Conservation (phyloP, 2,888 invertebrate genomes). For the Trachelus troglodyta region DNA sequence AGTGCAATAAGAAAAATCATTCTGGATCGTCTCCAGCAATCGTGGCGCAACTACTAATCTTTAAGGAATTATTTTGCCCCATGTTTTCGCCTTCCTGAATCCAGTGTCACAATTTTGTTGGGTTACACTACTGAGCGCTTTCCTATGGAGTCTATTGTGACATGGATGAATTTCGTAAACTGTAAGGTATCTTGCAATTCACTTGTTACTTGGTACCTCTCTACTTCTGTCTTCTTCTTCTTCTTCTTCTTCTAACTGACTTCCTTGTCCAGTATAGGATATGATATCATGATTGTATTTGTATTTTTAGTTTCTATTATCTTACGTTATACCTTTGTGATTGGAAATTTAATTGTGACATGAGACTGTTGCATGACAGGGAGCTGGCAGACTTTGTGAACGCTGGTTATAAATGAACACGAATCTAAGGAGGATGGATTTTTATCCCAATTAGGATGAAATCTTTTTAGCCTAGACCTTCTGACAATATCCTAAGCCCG, state of each 20-base stretch:
- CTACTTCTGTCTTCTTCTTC: neutral
- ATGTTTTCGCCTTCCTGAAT: neutral
- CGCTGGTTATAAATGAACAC: neutral
- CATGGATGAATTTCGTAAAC: neutral
- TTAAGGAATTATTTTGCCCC: neutral
- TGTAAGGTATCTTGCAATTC: neutral
- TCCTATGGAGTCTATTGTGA: neutral
- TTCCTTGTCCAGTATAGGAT: neutral
- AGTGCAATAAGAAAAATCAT: neutral
- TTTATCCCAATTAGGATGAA: neutral
- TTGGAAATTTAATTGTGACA: neutral
- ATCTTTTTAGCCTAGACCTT: neutral
- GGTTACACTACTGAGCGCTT: neutral
- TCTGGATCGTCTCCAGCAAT: neutral
- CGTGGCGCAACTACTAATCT: neutral
- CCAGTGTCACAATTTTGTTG: neutral
- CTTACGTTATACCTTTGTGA: neutral
- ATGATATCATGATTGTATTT: neutral
- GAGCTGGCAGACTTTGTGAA: neutral
- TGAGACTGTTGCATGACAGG: neutral
- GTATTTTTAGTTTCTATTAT: neutral
- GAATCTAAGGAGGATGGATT: neutral
- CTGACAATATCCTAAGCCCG: slow-evolving; percentile 15
- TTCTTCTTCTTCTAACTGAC: neutral
- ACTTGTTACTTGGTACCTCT: neutral